These are phyloP conservation scores for Corythornis madagascariensis DNA, from an alignment of 2,113 vertebrate genomes.

Conservation along the genomic window DNA sequence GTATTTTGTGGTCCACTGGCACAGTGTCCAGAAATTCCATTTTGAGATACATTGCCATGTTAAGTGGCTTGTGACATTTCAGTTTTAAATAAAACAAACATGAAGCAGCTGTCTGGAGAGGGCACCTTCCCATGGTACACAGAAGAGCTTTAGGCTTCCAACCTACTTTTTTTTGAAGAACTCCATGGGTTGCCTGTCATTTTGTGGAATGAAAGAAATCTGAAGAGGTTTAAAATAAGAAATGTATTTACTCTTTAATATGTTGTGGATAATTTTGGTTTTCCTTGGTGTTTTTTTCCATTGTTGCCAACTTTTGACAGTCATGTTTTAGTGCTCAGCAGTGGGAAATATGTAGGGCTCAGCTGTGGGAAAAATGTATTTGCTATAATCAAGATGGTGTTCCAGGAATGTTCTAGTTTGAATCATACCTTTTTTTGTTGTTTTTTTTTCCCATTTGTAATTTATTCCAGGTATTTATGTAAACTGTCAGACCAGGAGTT, in stretches of 20 bases:
- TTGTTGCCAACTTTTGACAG: not conserved
- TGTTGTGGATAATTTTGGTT: not conserved
- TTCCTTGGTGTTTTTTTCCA: not conserved
- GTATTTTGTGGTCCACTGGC: not conserved
- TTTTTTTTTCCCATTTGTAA: not conserved
- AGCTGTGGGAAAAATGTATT: not conserved
- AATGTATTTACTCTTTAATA: not conserved
- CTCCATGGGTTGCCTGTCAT: not conserved
- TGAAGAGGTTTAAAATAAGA: not conserved
- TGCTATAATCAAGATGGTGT: not conserved
- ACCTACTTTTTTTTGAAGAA: not conserved
- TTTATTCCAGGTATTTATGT: slow-evolving; percentile 90
- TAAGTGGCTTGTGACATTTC: not conserved
- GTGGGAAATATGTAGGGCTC: not conserved
- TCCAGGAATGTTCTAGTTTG: not conserved
- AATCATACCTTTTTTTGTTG: not conserved
- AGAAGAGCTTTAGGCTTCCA: not conserved
- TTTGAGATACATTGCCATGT: not conserved
- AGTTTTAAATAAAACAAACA: not conserved
- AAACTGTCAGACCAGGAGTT: slow-evolving; percentile 98
- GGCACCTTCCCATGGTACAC: not conserved
- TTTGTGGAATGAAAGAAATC: not conserved
- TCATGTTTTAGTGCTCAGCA: not conserved
- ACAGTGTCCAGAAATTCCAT: not conserved
- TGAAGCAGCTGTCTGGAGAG: not conserved